phyloP scores from a whole-genome alignment of 2,888 invertebrate species.

The Cyaniris semiargus region DNA sequence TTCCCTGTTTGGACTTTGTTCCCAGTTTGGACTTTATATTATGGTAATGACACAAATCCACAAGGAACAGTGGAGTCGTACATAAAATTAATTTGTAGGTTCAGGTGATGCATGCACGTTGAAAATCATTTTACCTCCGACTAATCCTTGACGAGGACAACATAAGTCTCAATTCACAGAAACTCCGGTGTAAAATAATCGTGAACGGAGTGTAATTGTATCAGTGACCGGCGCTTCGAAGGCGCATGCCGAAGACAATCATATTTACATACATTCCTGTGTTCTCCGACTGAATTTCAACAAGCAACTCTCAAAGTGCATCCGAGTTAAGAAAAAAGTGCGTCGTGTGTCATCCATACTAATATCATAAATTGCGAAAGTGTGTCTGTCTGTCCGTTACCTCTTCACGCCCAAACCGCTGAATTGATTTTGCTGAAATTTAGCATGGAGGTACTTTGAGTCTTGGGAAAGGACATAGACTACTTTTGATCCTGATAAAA shows the following conservation, averaged over 20 bases:
- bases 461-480: too few species aligned
- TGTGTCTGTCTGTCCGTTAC: too few species aligned
- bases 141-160: not conserved
- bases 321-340: too few species aligned
- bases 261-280: slow-evolving; percentile 2
- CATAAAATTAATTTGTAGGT: not conserved
- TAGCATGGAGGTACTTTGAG: too few species aligned
- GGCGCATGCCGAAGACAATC: not conserved
- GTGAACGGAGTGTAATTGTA: not conserved
- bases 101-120: not conserved
- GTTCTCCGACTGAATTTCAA: not conserved
- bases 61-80: not conserved
- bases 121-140: not conserved
- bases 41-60: not conserved
- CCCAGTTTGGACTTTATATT: not conserved
- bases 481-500: too few species aligned
- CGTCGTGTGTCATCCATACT: too few species aligned
- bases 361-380: too few species aligned
- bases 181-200: not conserved
- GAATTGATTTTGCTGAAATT: too few species aligned
- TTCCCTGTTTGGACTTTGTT: too few species aligned
- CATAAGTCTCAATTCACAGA: not conserved
- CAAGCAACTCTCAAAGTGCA: not conserved
- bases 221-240: not conserved
- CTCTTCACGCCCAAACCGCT: too few species aligned